Evolutionary conservation across 2,113 vertebrate genomes (phyloP).

Genomic region (Cyanoderma ruficeps): DNA sequence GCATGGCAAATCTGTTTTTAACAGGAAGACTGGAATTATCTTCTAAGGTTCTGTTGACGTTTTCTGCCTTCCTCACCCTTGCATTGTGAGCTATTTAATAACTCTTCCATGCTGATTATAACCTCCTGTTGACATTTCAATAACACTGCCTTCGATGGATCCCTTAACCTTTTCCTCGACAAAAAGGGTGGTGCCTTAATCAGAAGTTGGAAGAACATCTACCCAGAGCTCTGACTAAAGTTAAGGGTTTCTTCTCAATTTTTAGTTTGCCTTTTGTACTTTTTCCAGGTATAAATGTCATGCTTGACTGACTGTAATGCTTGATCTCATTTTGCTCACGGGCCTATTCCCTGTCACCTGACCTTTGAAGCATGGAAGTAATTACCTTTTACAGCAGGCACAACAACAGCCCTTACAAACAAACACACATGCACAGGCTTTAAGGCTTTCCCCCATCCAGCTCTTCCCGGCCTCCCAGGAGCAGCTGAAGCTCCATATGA

Average conservation of each 20-base stretch:
- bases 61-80: neutral
- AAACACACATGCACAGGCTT: neutral
- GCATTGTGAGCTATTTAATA: neutral
- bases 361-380: constrained; percentile 7
- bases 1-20: neutral
- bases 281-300: neutral
- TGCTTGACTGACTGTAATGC: neutral
- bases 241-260: neutral
- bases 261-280: neutral
- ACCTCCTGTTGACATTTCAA: neutral
- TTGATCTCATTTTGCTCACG: neutral
- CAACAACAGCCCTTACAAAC: neutral
- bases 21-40: neutral
- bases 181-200: neutral
- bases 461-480: neutral
- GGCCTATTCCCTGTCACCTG: neutral
- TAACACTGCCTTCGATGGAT: neutral
- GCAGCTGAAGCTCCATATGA: neutral
- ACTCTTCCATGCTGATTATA: neutral
- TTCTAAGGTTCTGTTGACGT: neutral
- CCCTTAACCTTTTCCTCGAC: neutral
- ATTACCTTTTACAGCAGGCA: neutral
- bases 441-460: neutral
- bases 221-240: neutral
- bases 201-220: neutral